Evolutionary conservation across 2,113 vertebrate genomes (phyloP).

Genomic region (Mastomys natalensis): DNA sequence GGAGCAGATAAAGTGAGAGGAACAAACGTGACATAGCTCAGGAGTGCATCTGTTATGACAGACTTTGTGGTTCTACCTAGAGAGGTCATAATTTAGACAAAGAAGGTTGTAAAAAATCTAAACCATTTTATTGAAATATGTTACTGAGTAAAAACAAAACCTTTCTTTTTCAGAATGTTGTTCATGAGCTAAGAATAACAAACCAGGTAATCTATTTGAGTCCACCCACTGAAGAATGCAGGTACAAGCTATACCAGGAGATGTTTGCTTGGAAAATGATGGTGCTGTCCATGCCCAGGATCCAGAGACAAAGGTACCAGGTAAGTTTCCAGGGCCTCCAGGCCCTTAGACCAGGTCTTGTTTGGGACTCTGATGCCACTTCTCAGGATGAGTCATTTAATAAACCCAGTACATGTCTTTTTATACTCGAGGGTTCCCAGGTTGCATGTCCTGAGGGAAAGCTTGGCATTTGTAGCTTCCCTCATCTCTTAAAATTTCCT

Average conservation of each 20-base stretch:
- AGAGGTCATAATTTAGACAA: not conserved
- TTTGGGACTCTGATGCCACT: too few species aligned
- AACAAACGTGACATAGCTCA: not conserved
- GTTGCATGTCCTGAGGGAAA: fast-evolving
- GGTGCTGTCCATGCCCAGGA: constrained; percentile 95
- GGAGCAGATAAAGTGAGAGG: not conserved
- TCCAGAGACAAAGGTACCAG: constrained; percentile 99
- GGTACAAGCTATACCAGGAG: constrained; percentile 98
- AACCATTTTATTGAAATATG: not conserved
- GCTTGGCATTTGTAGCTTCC: not conserved
- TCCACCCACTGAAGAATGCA: constrained; percentile 98
- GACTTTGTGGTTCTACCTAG: not conserved
- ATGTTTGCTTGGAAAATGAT: constrained; percentile 98
- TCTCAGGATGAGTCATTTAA: fast-evolving
- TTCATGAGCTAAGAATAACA: constrained; percentile 98
- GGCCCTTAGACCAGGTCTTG: not conserved
- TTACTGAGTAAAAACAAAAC: not conserved
- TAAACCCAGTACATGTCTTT: fast-evolving
- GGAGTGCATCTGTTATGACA: fast-evolving
- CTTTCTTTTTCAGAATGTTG: constrained; percentile 90
- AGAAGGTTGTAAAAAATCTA: not conserved
- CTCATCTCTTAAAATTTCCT: not conserved
- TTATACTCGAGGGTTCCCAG: fast-evolving
- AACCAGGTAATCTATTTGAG: constrained; percentile 99
- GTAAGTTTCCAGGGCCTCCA: constrained; percentile 79